These are phyloP conservation scores for Drosophila oshimai DNA, from an alignment of 1,140 invertebrate species.

Conservation along the genomic window DNA sequence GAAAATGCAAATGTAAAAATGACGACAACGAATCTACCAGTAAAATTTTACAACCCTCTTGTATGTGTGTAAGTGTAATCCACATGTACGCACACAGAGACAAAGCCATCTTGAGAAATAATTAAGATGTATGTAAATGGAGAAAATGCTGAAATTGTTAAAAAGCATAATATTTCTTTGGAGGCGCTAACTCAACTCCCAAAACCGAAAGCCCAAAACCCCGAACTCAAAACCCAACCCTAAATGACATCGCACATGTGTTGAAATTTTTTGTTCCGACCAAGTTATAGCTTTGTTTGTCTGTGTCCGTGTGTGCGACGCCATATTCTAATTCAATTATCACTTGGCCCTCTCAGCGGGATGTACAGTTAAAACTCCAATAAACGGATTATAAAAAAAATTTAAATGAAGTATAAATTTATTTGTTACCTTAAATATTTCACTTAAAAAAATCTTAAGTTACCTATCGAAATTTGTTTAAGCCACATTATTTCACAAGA, in stretches of 20 bases:
- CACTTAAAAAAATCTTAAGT: no score
- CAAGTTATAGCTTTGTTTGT: conserved; percentile 62
- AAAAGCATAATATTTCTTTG: conserved; percentile 82
- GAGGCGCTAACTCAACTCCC: conserved; percentile 41
- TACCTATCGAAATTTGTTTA: no score
- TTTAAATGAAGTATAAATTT: neutral
- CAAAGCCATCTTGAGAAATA: conserved; percentile 81
- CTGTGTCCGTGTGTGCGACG: conserved; percentile 46
- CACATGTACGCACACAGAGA: conserved; percentile 41
- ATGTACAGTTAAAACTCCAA: neutral
- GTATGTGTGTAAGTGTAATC: conserved; percentile 49
- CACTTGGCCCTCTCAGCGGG: conserved; percentile 54
- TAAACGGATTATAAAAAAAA: neutral
- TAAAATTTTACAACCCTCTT: conserved; percentile 67
- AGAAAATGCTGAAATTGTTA: conserved; percentile 82
- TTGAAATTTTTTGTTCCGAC: conserved; percentile 66
- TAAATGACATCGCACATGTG: conserved; percentile 75
- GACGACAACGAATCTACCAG: conserved; percentile 68
- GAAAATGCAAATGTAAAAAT: conserved; percentile 80
- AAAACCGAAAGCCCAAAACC: conserved; percentile 6
- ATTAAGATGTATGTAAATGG: conserved; percentile 82
- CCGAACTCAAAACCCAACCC: conserved; percentile 12
- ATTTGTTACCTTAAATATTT: no score
- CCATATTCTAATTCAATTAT: conserved; percentile 82
- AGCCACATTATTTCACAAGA: no score